Evolutionary conservation across 2,113 vertebrate genomes (phyloP), one percentile per base, ranked within the genome.

Genomic region (Sprattus sprattus): DNA sequence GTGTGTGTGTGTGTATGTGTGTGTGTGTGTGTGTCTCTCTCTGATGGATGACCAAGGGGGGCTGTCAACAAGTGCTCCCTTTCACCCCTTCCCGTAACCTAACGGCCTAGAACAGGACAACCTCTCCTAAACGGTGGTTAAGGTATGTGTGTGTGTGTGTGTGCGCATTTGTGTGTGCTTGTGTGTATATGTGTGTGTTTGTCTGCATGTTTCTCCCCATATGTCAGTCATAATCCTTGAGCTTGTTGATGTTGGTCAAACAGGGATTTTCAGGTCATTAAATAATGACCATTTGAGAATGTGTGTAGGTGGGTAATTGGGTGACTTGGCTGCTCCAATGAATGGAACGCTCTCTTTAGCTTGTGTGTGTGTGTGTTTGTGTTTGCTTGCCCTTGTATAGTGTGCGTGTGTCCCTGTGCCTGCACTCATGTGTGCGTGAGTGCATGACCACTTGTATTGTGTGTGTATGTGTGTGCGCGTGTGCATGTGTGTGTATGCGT

Each of bases 31-130:
- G 57, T 83, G 39, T 39, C 1, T 39, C 39, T 39, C 39, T 39
- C 2, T 75, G 83, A 47, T 49, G 46, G 45, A 71, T 78, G 83
- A 84, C 81, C 78, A 86, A 47, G 89, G 83, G 49, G 86, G 84
- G 88, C 67, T 88, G 87, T 89, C 90, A 93, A 95, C 93, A 94
- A 91, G 88, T 91, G 86, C 83, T 20, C 88, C 91, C 93, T 93
- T 95, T 94, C 91, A 93, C 89, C 90, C 50, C 87, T 94, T 94
- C 92, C 92, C 92, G 92, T 92, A 93, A 94, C 91, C 89, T 92
- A 85, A 90, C 88, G 89, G 85, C 47, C 87, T 60, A 89, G 84
- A 82, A 89, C 71, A 89, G 84, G 78, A 89, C 39, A 82, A 80
- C 52, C 87, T 85, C 84, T 44, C 20, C 20, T 80, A 78, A 84